Base-by-base conservation (phyloP, 1,140 invertebrate species). In the Notospermus geniculatus region DNA sequence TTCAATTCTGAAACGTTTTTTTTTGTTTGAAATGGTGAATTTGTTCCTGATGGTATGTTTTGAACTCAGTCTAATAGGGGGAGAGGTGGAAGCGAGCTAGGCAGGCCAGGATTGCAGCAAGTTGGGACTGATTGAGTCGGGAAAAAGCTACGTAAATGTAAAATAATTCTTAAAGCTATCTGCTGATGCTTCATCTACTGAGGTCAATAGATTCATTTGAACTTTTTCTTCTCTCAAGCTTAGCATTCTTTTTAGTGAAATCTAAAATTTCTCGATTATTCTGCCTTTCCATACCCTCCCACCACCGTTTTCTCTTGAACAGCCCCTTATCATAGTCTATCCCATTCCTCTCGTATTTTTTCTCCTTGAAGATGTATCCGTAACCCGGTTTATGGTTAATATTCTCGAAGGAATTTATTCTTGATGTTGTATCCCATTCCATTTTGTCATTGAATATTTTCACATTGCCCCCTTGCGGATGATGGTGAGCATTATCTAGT, bases 391-490 rank as follows among this genome's bases (percentile, higher is more conserved):
- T 50, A n/a, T 50, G n/a, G n/a, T 27, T 57, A 2, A 65, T 65
- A 65, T 71, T 72, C 19, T 67, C 66, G 23, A 73, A 32, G 25
- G 69, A 70, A 36, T 68, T 72, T 1, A 80, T 67, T 67, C 69
- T 72, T 2, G 78, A 62, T 23, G 65, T 57, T 23, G 67, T 73
- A 55, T 70, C 66, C 68, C 77, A 76, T 28, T 63, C 55, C 5
- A 73, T 60, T 22, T 65, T 69, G 55, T 75, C 67, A 46, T 69
- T 60, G 2, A 63, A 45, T 50, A 78, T 71, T 52, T 65, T 64
- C 19, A 75, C 62, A 50, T 75, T 66, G 30, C 77, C 76, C 2
- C 75, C 76, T 2, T 68, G 62, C 9, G 76, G 75, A 9, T 50
- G 58, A 59, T 79, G 68, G 60, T 69, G 22, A 25, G 29, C 54